Evolutionary conservation across 2,113 vertebrate species (phyloP).

Genomic region (Tragulus kanchil): DNA sequence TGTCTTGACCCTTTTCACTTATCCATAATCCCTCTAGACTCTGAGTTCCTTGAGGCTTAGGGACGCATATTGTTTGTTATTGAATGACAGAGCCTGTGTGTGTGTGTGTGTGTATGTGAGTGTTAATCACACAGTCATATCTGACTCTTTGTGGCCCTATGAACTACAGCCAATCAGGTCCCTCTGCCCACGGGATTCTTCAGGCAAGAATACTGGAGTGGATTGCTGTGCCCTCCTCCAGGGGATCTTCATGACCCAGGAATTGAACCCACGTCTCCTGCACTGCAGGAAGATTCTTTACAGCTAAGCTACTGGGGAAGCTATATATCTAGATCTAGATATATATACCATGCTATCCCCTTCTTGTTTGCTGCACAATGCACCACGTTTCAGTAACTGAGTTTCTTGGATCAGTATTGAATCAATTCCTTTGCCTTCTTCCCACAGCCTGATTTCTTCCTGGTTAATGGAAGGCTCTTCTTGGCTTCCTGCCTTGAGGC

Average conservation of each 20-base stretch:
- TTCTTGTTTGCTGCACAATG: background rate
- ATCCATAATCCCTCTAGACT: background rate
- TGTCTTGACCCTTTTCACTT: background rate
- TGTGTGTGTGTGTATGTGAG: background rate
- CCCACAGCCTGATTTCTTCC: background rate
- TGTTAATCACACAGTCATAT: background rate
- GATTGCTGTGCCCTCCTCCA: background rate
- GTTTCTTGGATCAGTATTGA: background rate
- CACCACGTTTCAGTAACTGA: background rate
- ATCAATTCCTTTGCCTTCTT: background rate
- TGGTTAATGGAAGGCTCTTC: background rate
- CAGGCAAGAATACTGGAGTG: background rate
- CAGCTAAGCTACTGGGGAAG: background rate
- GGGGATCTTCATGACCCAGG: background rate
- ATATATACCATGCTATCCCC: background rate
- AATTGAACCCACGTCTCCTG: background rate
- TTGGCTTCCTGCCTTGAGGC: background rate
- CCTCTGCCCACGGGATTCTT: background rate
- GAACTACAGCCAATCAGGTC: background rate
- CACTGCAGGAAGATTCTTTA: background rate
- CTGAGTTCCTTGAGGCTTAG: background rate
- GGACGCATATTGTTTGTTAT: background rate
- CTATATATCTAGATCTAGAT: background rate
- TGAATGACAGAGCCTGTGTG: background rate
- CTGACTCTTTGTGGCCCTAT: background rate